Evolutionary conservation across 2,113 vertebrate genomes (phyloP).

Genomic region (Rhinolophus ferrumequinum): DNA sequence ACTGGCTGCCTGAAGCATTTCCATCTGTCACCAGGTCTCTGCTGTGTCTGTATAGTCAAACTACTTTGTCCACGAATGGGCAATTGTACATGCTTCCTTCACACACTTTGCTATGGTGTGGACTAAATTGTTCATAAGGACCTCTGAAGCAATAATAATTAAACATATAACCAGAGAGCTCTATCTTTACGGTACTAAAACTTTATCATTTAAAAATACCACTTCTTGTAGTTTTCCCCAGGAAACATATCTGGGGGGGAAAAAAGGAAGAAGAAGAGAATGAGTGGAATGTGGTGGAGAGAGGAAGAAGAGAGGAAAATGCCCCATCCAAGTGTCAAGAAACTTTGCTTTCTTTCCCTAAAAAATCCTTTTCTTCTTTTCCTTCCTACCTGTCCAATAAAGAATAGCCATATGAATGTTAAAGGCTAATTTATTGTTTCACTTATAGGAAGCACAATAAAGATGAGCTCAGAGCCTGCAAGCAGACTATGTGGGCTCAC

Average conservation of each 20-base stretch:
- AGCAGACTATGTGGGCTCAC: neutral
- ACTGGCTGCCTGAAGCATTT: slow-evolving; percentile 36
- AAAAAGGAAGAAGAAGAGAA: too few species aligned
- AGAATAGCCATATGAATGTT: neutral
- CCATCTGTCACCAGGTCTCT: slow-evolving; percentile 74
- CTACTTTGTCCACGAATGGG: slow-evolving; percentile 33
- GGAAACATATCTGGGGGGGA: neutral
- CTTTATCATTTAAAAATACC: neutral
- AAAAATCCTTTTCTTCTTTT: neutral
- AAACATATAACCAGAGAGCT: neutral
- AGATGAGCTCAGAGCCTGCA: neutral
- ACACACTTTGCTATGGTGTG: neutral
- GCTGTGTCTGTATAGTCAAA: slow-evolving; percentile 49
- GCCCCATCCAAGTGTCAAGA: neutral
- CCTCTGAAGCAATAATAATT: neutral
- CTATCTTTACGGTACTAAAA: neutral
- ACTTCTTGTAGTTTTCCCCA: neutral
- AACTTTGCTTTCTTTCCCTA: neutral
- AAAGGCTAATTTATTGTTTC: neutral
- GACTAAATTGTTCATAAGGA: neutral
- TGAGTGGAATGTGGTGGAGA: neutral
- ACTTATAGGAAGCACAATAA: neutral
- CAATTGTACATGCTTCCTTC: neutral
- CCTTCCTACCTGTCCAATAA: neutral
- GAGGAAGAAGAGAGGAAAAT: neutral